phyloP scores from a whole-genome alignment of 1,140 invertebrate genomes.

The Psix sp. region DNA sequence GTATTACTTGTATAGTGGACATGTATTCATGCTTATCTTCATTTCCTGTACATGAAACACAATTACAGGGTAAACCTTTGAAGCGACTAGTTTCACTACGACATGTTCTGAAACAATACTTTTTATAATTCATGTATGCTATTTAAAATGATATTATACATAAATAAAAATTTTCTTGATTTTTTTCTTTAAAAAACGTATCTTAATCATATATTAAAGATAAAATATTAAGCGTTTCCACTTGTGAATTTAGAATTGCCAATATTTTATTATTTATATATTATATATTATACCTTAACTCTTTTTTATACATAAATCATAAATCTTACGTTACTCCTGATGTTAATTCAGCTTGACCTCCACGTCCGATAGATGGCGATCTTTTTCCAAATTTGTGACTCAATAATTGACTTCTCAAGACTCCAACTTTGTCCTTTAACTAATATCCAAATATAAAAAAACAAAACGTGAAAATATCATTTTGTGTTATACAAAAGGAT shows the following conservation, averaged over 20 bases:
- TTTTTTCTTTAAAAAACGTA: too few relatives aligned
- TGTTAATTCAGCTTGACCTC: slow-evolving; percentile 56
- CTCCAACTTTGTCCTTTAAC: slow-evolving; percentile 71
- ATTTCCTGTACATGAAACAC: slow-evolving; percentile 35
- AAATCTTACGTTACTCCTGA: slow-evolving; percentile 66
- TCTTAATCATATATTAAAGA: too few relatives aligned
- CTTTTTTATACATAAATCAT: too few relatives aligned
- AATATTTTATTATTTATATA: too few relatives aligned
- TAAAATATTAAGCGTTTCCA: too few relatives aligned
- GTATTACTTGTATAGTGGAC: slow-evolving; percentile 66
- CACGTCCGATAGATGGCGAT: slow-evolving; percentile 64
- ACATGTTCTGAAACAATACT: slow-evolving; percentile 68
- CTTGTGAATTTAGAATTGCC: too few relatives aligned
- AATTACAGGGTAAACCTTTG: slow-evolving; percentile 65
- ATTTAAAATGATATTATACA: slow-evolving; percentile 23
- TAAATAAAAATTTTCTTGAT: too few relatives aligned
- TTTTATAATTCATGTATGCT: slow-evolving; percentile 24
- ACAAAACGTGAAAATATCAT: slow-evolving; percentile 1
- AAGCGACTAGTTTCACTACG: slow-evolving; percentile 68
- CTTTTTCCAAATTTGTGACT: slow-evolving; percentile 66
- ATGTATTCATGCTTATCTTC: slow-evolving; percentile 62
- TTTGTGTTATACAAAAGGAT: not conserved
- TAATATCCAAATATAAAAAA: slow-evolving; percentile 39
- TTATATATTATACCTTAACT: too few relatives aligned
- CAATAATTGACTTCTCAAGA: slow-evolving; percentile 70